Base-by-base conservation (phyloP, 2,113 vertebrate genomes). In the Pollimyrus isidori region DNA sequence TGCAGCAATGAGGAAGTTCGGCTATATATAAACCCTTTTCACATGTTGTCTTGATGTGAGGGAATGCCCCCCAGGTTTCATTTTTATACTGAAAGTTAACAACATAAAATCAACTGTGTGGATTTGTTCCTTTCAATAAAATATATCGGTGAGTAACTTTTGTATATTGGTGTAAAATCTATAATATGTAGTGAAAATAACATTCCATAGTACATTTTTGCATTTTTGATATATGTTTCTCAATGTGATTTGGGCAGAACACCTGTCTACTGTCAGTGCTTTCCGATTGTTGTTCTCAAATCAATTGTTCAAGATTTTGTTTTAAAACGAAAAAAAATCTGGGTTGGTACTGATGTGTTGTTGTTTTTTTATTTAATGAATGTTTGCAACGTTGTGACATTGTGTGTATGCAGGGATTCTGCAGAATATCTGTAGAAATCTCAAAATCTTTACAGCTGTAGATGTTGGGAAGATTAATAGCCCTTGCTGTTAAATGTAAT, bases 1-100 rank as follows among this genome's bases (percentile, higher is more conserved):
- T 9, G 26, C 19, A 87, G 90, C 88, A 95, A 92, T 58, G 73
- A 89, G 93, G 95, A 96, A 95, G 94, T 95, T 93, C 4, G 6
- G 56, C 30, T 93, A 94, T 94, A 93, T 93, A 94, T 95, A 94
- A 19, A 89, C 89, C 48, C 21, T 87, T 39, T 88, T 89, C 90
- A 92, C 88, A 90, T n/a, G 87, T 15, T 46, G 39, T 69, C 23
- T 45, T n/a, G 42, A 26, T 88, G 30, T 45, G 21, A 11, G 35
- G 26, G 35, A 80, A 42, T 19, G 35, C 30, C 73, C 73, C 73
- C 7, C 73, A 17, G 35, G 73, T 80, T 80, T 42, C 73, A 80
- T 80, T 80, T 35, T 80, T 6, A 80, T 42, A 19, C 35, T 80
- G 15, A 80, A 80, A 80, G 30, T 80, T 80, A 80, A 19, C 73